Base-by-base conservation (phyloP, 2,797 vertebrate species). In the Schizopygopsis malacanthus region DNA sequence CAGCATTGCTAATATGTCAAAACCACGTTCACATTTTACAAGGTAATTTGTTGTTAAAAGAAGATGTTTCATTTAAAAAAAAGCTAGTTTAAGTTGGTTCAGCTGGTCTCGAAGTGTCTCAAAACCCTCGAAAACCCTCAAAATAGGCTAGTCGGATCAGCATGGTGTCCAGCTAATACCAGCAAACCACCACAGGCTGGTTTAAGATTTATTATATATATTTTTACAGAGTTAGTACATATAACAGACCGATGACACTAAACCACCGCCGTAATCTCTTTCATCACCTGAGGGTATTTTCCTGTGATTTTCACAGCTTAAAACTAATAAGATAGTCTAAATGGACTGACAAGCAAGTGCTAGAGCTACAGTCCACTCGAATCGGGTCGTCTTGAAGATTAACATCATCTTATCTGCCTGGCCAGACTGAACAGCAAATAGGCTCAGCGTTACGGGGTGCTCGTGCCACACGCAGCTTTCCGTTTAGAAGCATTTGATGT, bases 401-500 rank as follows among this genome's bases (percentile, higher is more conserved):
- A 63, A n/a, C 25, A 75, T 83, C 81, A 37, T 72, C 54, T 83
- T 83, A 83, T 76, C 82, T 67, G 59, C 41, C 59, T 47, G 13
- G 56, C 72, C 71, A 75, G 45, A 83, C 12, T 76, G 56, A 50
- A 63, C 56, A 50, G 82, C 20, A 76, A 83, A 83, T 37, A 63
- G 4, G 39, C 41, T 73, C 52, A 13, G 70, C 2, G 4, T 83
- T 73, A 25, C 18, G n/a, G 39, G n/a, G 59, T 6, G 7, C 37
- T 59, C 13, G 2, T 15, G 12, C 45, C 79, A 81, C 45, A 47
- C 20, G 13, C 39, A 33, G 54, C 52, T 82, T 82, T 82, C 10
- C 2, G 6, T 72, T 61, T 43, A 45, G 16, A 72, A 45, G 37
- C 25, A 3, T 22, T 22, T 61, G 52, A 45, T 9, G 1, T 59